phyloP scores from a whole-genome alignment of 1,140 invertebrate species.

The Orchestia grillus region DNA sequence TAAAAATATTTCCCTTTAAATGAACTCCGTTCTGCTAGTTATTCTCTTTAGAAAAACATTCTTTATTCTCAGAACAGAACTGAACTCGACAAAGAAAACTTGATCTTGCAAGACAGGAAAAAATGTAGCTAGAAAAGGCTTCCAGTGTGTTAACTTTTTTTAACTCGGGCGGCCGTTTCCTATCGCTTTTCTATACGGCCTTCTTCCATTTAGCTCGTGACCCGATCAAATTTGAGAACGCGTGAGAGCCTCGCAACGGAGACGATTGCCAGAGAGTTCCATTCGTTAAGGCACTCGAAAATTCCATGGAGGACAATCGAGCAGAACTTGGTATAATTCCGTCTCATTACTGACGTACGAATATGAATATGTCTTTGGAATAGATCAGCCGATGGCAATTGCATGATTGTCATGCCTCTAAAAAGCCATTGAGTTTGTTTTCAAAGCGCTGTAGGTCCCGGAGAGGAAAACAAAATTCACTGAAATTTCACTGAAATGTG shows the following conservation, averaged over 20 bases:
- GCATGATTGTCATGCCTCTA: neutral
- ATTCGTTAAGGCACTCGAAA: neutral
- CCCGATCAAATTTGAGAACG: neutral
- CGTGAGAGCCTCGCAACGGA: neutral
- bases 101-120: neutral
- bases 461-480: neutral
- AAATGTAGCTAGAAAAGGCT: neutral
- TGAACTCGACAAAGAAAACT: neutral
- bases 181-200: neutral
- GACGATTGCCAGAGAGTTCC: neutral
- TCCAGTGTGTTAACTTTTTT: neutral
- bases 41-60: neutral
- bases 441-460: neutral
- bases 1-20: neutral
- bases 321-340: neutral
- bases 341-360: neutral
- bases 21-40: neutral
- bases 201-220: neutral
- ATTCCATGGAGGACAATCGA: neutral
- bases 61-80: neutral
- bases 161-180: neutral
- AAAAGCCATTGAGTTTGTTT: neutral
- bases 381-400: neutral
- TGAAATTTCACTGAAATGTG: no score
- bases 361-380: neutral